Conservation (phyloP, 2,113 vertebrate species). For the Rhynchomys soricoides region DNA sequence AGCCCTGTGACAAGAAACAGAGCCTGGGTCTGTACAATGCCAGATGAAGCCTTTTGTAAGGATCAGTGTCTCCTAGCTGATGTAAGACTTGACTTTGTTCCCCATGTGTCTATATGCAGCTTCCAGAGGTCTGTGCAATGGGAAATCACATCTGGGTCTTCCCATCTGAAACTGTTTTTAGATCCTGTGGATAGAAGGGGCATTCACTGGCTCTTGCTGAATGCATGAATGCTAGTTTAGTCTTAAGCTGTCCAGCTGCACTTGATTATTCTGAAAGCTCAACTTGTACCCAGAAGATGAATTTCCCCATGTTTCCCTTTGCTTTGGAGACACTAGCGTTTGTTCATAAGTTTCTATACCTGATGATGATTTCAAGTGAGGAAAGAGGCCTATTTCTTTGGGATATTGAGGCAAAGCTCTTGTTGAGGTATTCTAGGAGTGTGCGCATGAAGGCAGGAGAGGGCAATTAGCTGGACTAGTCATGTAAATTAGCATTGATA, state of each 20-base stretch:
- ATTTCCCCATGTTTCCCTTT: constrained; percentile 37
- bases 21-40: background rate
- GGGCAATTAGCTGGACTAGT: background rate
- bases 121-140: background rate
- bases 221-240: constrained; percentile 49
- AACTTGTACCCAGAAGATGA: constrained; percentile 25
- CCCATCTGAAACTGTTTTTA: constrained; percentile 32
- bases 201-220: constrained; percentile 19
- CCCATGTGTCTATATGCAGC: background rate
- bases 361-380: background rate
- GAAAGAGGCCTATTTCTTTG: background rate
- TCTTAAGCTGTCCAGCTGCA: constrained; percentile 61
- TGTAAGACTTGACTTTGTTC: constrained; percentile 2
- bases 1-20: background rate
- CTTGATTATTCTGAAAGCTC: background rate
- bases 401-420: background rate
- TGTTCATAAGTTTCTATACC: constrained; percentile 1
- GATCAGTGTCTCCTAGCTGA: background rate
- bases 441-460: background rate
- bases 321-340: background rate
- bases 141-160: background rate
- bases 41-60: background rate
- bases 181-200: constrained; percentile 19
- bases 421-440: background rate
- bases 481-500: background rate